Evolutionary conservation across 2,113 vertebrate species (phyloP), one percentile per base, ranked within the genome.

Genomic region (Tichodroma muraria): DNA sequence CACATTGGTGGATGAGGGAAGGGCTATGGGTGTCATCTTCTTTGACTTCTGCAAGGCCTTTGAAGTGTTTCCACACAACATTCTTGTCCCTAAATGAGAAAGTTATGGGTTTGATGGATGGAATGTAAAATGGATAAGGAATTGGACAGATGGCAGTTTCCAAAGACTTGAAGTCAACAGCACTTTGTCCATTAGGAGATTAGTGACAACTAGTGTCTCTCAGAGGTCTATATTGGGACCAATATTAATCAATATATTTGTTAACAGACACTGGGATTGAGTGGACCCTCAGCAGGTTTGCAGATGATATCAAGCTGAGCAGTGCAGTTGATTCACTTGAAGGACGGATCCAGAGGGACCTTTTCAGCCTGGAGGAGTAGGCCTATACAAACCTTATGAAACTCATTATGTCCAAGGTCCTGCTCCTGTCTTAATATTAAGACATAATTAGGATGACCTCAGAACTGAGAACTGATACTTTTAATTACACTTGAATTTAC

Each of bases 401-500:
- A 13, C 53, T 80, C 57, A 80, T 2, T 16, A 63, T 64, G 3
- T 12, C 11, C 35, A 54, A 72, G 28, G 38, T 84, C 28, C 25
- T 70, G 30, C 20, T 52, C 8, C 8, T 56, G 6, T 65, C 14
- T 68, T 59, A 54, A 4, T 30, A 59, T 42, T 65, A 31, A 70
- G 24, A 52, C 17, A 49, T 40, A 91, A 59, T 63, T 53, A 49
- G 71, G n/a, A 40, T 91, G n/a, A 42, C 31, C 56, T 87, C 49
- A 78, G 53, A 91, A 88, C 37, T 69, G 21, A 91, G 78, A 78
- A 73, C 27, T 56, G 64, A 84, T 72, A 60, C 2, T 38, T 93
- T 82, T 90, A 80, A 91, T 72, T 61, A 78, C 44, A 80, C 52
- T 84, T 94, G 40, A 94, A 89, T 92, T 94, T 88, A 80, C 50